These are phyloP conservation scores for Pangasius sanitwongsei DNA, from an alignment of 2,797 vertebrate species.

Conservation along the genomic window DNA sequence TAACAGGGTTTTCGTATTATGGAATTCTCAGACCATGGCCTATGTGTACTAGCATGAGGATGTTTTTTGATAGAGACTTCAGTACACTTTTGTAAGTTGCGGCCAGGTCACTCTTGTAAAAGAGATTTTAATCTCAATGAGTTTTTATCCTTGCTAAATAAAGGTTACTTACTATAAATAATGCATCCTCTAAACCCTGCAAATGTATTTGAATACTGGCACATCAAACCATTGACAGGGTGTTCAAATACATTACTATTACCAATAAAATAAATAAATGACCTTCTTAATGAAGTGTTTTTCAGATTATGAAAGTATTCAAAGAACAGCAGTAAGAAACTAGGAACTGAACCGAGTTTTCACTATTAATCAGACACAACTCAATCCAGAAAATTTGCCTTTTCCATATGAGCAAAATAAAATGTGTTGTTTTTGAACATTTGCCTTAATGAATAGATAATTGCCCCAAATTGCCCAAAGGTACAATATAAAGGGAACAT, in stretches of 20 bases:
- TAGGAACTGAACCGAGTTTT: not conserved
- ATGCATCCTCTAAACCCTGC: not conserved
- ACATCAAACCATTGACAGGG: not conserved
- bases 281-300: not conserved
- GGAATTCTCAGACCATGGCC: not conserved
- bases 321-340: not conserved
- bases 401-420: not conserved
- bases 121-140: too few species aligned
- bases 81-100: not conserved
- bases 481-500: not conserved
- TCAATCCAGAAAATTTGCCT: not conserved
- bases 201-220: not conserved
- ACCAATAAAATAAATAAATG: not conserved
- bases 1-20: not conserved
- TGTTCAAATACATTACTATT: not conserved
- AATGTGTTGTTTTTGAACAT: not conserved
- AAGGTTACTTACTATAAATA: not conserved
- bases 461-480: not conserved
- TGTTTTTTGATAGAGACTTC: not conserved
- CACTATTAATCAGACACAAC: not conserved
- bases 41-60: not conserved
- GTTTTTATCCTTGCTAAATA: too few species aligned
- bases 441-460: not conserved
- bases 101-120: too few species aligned
- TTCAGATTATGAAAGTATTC: not conserved